A percentile compares a stretch with the other conserved stretches of the same genome.
Conservation (phyloP, 2,113 vertebrate species). For the Saguinus imperator region DNA sequence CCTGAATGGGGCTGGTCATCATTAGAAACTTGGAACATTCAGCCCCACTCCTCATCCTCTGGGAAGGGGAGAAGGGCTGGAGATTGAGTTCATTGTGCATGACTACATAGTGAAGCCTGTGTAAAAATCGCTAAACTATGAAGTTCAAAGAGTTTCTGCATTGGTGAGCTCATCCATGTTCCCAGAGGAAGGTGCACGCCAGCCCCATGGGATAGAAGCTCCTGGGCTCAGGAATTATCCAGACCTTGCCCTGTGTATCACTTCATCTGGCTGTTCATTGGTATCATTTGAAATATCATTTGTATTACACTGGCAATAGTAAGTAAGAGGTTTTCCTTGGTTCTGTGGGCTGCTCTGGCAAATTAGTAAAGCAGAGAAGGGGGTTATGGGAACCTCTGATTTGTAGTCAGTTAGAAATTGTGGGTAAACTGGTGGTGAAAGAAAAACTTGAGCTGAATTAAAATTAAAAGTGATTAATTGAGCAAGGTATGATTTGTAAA, state of each 20-base stretch:
- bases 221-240: not conserved
- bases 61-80: not conserved
- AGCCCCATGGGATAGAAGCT: not conserved
- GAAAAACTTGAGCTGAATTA: too few species aligned
- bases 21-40: not conserved
- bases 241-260: not conserved
- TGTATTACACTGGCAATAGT: not conserved
- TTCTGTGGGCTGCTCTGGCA: not conserved
- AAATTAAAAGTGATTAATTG: too few species aligned
- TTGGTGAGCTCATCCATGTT: not conserved
- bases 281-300: not conserved
- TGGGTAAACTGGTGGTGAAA: not conserved
- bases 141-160: not conserved
- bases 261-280: not conserved
- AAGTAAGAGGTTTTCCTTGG: not conserved
- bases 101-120: not conserved
- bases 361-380: not conserved
- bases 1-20: not conserved
- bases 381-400: not conserved
- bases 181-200: not conserved
- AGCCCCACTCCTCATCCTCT: not conserved
- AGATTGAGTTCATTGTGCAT: not conserved
- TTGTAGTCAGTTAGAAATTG: not conserved
- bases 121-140: not conserved
- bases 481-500: too few species aligned